Base-by-base conservation (phyloP, 2,113 vertebrate species). In the Colossoma macropomum region DNA sequence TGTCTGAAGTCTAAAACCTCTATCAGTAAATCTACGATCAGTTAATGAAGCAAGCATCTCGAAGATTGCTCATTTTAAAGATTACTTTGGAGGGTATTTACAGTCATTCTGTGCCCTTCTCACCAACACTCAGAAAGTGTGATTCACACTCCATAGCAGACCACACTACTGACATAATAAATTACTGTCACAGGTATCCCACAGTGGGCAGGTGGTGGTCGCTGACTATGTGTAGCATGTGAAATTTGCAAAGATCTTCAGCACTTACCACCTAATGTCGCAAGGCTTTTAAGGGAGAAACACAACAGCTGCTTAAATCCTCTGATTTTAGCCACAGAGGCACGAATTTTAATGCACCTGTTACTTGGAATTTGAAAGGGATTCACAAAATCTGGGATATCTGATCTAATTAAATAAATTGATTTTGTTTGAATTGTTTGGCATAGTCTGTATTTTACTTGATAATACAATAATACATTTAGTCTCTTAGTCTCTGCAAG, bases 11-110 rank as follows among this genome's bases (percentile, higher is more conserved):
- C 68, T 16, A 65, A 27, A 79, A 80, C 81, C 78, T 65, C 77
- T 77, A 86, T 86, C 81, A 56, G 3, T 23, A 69, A 28, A 66
- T 83, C 76, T 83, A 27, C 68, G 34, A 81, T 84, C 59, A 68
- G 85, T 74, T 70, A 34, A 50, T 83, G 62, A 52, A 69, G 32
- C 8, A 27, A 19, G 15, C 11, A 60, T 60, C 12, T 27, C 3
- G 9, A 27, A 13, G 27, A n/a, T 68, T 41, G 41, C 6, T 3
- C 23, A 21, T 6, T 16, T 11, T 28, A 30, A 56, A 15, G 63
- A 30, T 9, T 19, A 23, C 12, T 70, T 69, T 79, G 54, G 32
- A 6, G 7, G 56, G 45, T 69, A 19, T 41, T 70, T 23, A 69
- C 65, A 79, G 25, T 62, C 34, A 62, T 73, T 30, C 45, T 59